Evolutionary conservation across 53 echinoderm and acorn worm genomes (phyloP), one percentile per base, ranked within the genome.

Genomic region (Holothuria scabra): DNA sequence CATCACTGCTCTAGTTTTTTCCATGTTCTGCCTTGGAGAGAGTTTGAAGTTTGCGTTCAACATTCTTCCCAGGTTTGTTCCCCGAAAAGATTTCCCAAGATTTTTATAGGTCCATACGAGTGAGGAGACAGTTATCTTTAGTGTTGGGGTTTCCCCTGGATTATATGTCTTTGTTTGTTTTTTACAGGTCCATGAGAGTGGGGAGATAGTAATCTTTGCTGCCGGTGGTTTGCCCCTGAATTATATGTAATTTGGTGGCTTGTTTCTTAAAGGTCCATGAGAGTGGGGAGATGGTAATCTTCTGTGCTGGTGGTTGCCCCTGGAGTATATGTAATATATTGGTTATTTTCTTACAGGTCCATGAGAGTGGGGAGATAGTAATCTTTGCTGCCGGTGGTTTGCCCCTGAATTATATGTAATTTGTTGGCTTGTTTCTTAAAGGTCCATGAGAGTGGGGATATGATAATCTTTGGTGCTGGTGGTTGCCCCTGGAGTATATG

Each of bases 401-500:
- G 44, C 5, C 5, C 10, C 10, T 5, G 10, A 7, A 44, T 44
- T 44, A 44, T 7, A 10, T 44, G 44, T 10, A 44, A 44, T 44
- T 7, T 44, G 5, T 44, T 44, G 5, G 23, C 20, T 62, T 26
- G 9, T 21, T 46, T 79, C 28, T 25, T 28, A 11, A 55, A 95
- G 95, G 91, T 93, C 24, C 91, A 95, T 83, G 63, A 68, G 0
- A 93, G 95, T 66, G 95, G 95, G 6, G 95, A 95, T 74, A 76
- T 93, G 7, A 61, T 91, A 8, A 33, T 86, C 41, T 85, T 95
- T 18, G 63, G 68, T 44, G 44, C 44, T 44, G 44, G 44, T 44
- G 44, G 10, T 5, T 44, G 44, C 5, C 5, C 10, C 10, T 5
- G 10, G 5, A 44, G 5, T 44, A 48, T 12, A 12, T 8, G 48